Evolutionary conservation across 2,797 vertebrate genomes (phyloP), one percentile per base, ranked within the genome.

Genomic region (Falco biarmicus): DNA sequence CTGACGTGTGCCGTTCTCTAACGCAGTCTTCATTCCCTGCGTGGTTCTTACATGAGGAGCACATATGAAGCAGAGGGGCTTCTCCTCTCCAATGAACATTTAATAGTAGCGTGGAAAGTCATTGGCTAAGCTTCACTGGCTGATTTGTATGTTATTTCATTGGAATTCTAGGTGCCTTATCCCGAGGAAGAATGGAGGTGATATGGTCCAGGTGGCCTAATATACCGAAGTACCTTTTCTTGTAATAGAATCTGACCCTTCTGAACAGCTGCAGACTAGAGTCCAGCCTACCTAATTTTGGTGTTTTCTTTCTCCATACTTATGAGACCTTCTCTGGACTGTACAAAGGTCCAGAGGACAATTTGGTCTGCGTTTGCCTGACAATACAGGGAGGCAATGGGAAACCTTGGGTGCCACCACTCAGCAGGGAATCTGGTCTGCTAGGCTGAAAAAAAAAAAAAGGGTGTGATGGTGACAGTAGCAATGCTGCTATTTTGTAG

Each of bases 1-100:
- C 45, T 61, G 69, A 19, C 34, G 41, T 25, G 64, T 14, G 37
- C 28, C 21, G 56, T 4, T 85, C 68, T 39, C 20, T 37, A 77
- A 17, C 5, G 6, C 11, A 0, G 0, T 28, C 26, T 59, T 56
- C 6, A 2, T 70, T 69, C 47, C 48, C 37, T 37, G 34, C 17
- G 75, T 20, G 75, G 29, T 39, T 90, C 76, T 57, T 69, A 66
- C 39, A 4, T 31, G 43, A 79, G 54, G 29, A 79, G 21, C 66
- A 29, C 25, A 25, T 9, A 3, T 2, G 8, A 90, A 61, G 43
- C 69, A 82, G 47, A 37, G 25, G 86, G 25, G 43, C 6, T 92
- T n/a, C 34, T 84, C 34, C 25, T 71, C 16, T 60, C 24, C 24
- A 1, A 1, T 9, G 16, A 61, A 10, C 56, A 8, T 17, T 78